phyloP scores from a whole-genome alignment of 2,888 invertebrate species.

The Dusona sp. region DNA sequence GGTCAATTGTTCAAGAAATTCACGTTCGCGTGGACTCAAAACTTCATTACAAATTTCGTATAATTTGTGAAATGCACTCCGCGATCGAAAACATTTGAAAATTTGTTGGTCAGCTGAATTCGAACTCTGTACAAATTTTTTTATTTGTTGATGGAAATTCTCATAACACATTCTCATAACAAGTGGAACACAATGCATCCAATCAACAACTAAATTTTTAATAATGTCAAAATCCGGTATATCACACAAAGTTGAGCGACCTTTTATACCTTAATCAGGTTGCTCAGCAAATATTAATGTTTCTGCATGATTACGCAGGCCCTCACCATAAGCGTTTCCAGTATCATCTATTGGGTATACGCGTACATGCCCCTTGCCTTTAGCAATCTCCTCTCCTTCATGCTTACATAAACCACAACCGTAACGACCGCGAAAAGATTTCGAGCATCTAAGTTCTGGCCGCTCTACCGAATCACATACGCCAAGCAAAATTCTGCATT shows the following conservation, averaged over 20 bases:
- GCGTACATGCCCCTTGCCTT: slow-evolving; percentile 61
- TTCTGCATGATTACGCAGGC: slow-evolving; percentile 37
- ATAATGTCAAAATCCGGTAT: slow-evolving; percentile 52
- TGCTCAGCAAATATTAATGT: slow-evolving; percentile 35
- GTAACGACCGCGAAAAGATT: slow-evolving; percentile 65
- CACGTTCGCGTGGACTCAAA: neutral
- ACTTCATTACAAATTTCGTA: neutral
- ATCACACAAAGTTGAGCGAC: slow-evolving; percentile 37
- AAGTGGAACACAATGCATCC: slow-evolving; percentile 56
- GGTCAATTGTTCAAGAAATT: neutral
- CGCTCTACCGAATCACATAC: slow-evolving; percentile 67
- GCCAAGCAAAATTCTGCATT: slow-evolving; percentile 51
- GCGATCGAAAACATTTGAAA: neutral
- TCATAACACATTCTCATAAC: too few species aligned
- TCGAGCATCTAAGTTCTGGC: slow-evolving; percentile 45
- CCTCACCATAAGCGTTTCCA: slow-evolving; percentile 43
- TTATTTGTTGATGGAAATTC: neutral
- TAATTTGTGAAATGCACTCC: neutral
- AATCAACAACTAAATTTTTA: slow-evolving; percentile 34
- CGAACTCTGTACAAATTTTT: neutral
- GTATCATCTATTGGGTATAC: slow-evolving; percentile 59
- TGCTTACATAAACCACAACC: slow-evolving; percentile 69
- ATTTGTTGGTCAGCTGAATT: neutral
- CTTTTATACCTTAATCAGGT: slow-evolving; percentile 45
- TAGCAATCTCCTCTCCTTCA: slow-evolving; percentile 58